Percentiles rank a stretch among this genome's conserved stretches.
Conservation (phyloP, 64 coral and sea anemone species). For the Trachythela sp. region DNA sequence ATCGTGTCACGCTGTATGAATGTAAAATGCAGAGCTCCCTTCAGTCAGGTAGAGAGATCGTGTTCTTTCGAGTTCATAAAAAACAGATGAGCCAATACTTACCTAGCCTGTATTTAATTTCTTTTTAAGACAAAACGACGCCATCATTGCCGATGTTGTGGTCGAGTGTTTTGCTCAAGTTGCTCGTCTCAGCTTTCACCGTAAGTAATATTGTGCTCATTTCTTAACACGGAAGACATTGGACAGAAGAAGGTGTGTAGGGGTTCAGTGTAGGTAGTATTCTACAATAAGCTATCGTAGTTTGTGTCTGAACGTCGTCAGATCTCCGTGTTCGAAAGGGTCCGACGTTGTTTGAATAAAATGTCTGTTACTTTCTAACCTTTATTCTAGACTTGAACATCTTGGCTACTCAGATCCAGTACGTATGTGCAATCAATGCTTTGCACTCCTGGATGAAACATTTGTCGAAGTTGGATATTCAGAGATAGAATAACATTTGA, state of each 20-base stretch:
- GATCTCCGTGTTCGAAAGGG: not conserved
- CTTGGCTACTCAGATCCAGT: constrained; percentile 84
- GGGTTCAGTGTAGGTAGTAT: no score
- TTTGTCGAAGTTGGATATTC: constrained; percentile 43
- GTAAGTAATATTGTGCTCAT: constrained; percentile 41
- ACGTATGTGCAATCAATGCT: constrained; percentile 89
- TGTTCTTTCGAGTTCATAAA: not conserved
- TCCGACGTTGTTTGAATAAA: not conserved
- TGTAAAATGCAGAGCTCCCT: constrained; percentile 77
- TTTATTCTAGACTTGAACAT: constrained; percentile 58
- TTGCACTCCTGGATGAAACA: constrained; percentile 82
- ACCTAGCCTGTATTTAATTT: not conserved
- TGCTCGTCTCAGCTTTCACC: constrained; percentile 72
- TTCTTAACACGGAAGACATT: no score
- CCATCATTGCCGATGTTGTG: constrained; percentile 96
- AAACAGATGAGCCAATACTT: not conserved
- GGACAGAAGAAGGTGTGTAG: no score
- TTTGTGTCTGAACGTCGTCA: no score
- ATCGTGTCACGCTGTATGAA: constrained; percentile 74
- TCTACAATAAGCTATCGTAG: no score
- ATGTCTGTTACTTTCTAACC: not conserved
- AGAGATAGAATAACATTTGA: not conserved
- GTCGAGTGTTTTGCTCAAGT: constrained; percentile 88
- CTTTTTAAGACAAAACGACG: constrained; percentile 68
- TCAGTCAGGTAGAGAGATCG: constrained; percentile 64